Evolutionary conservation across 2,113 vertebrate species (phyloP).

Genomic region (Cephalopholis sonnerati): DNA sequence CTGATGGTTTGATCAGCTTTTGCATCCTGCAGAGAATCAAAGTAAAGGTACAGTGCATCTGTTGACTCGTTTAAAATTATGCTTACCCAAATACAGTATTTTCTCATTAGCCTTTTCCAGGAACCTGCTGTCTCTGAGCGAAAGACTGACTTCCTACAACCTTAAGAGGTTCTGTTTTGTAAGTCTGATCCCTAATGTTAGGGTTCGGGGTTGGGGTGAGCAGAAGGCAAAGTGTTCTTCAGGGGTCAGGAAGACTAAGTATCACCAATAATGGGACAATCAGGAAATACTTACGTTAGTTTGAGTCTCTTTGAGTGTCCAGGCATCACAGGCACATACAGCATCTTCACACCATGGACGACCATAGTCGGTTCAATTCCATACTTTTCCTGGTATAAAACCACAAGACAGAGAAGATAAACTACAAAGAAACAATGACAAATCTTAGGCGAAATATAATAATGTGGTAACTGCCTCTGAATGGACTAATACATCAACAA

Average conservation of each 20-base stretch:
- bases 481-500: not conserved
- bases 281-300: slow-evolving; percentile 89
- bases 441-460: not conserved
- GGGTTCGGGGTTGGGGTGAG: too few relatives aligned
- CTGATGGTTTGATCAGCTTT: slow-evolving; percentile 95
- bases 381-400: slow-evolving; percentile 91
- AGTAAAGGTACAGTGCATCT: not conserved
- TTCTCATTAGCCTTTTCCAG: not conserved
- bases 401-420: slow-evolving; percentile 15
- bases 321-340: slow-evolving; percentile 98
- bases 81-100: not conserved
- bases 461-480: not conserved
- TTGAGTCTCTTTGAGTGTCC: slow-evolving; percentile 97
- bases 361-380: slow-evolving; percentile 98
- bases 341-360: slow-evolving; percentile 98
- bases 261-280: not conserved
- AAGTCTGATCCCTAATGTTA: not conserved
- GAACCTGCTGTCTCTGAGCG: not conserved
- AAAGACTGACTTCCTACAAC: not conserved
- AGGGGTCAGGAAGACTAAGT: not conserved
- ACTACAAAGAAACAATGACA: not conserved
- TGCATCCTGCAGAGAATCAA: slow-evolving; percentile 89
- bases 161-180: not conserved
- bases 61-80: not conserved
- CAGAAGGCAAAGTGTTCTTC: not conserved